These are phyloP conservation scores for Formicarius rufipectus DNA, from an alignment of 2,113 vertebrate species.

Conservation along the genomic window DNA sequence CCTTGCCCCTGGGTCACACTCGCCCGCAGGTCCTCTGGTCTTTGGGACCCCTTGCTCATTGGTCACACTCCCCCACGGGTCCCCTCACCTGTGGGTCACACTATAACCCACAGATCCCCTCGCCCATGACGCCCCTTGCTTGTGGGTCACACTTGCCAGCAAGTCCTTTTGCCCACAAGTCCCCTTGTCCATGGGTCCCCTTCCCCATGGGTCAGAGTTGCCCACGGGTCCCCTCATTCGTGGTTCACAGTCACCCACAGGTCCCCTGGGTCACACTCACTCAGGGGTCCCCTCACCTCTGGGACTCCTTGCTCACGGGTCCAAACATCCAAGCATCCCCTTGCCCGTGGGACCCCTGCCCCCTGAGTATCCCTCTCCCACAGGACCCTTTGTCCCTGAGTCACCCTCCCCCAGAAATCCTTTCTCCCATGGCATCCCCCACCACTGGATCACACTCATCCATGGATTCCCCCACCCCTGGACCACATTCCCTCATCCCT, in stretches of 20 bases:
- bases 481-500: background rate
- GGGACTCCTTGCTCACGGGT: background rate
- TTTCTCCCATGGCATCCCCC: rapidly evolving
- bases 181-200: background rate
- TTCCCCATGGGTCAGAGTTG: background rate
- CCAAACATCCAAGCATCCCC: rapidly evolving
- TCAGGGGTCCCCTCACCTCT: background rate
- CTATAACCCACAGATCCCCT: rapidly evolving
- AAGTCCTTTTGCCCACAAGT: too few species aligned
- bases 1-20: too few species aligned
- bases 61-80: background rate
- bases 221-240: background rate
- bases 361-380: background rate
- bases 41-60: background rate
- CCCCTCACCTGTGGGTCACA: background rate
- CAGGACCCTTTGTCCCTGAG: background rate
- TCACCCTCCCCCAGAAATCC: background rate
- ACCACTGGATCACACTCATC: rapidly evolving
- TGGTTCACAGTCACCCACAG: rapidly evolving
- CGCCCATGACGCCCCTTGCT: too few species aligned
- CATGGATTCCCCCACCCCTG: too few species aligned
- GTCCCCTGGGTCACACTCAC: too few species aligned
- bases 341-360: background rate
- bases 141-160: background rate
- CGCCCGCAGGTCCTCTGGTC: rapidly evolving